A percentile compares a stretch with the other conserved stretches of the same genome.
Evolutionary conservation across 2,888 invertebrate species (phyloP).

Genomic region (Andrena chrysosceles): DNA sequence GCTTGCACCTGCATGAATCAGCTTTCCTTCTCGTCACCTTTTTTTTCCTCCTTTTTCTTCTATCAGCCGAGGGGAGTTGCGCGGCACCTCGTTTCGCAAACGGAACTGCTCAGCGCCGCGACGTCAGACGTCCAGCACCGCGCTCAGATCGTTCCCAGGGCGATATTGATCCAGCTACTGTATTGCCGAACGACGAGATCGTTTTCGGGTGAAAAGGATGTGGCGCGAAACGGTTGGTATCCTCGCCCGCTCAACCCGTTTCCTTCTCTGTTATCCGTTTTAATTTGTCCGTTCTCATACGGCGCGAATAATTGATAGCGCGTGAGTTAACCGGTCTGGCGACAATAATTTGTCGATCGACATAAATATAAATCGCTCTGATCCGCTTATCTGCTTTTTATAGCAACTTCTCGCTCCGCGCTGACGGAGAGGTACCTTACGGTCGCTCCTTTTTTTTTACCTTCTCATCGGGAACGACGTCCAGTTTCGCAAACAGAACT

Average conservation of each 20-base stretch:
- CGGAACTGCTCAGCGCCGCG: constrained; percentile 53
- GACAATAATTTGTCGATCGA: constrained; percentile 61
- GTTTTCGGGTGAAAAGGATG: not conserved
- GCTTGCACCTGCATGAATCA: constrained; percentile 65
- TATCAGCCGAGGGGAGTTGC: constrained; percentile 15
- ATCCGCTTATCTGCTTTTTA: not conserved
- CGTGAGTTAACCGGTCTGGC: constrained; percentile 37
- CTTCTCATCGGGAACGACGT: constrained; percentile 31
- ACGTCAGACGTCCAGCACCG: constrained; percentile 28
- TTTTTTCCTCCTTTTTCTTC: constrained; percentile 16
- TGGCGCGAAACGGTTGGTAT: not conserved
- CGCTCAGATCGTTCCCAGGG: constrained; percentile 15
- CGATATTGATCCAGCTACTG: not conserved
- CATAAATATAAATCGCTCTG: constrained; percentile 35
- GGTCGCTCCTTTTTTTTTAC: not conserved
- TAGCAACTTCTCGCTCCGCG: not conserved
- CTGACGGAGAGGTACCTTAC: not conserved
- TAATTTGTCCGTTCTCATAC: constrained; percentile 26
- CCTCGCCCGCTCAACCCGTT: not conserved
- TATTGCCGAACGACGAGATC: not conserved
- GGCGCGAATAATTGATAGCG: constrained; percentile 47
- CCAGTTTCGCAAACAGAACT: constrained; percentile 78
- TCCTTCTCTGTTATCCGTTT: not conserved
- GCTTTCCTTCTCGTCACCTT: constrained; percentile 28
- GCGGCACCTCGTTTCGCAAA: constrained; percentile 57